Conservation (phyloP, 2,797 vertebrate species). For the Oryzias dopingdopingensis region DNA sequence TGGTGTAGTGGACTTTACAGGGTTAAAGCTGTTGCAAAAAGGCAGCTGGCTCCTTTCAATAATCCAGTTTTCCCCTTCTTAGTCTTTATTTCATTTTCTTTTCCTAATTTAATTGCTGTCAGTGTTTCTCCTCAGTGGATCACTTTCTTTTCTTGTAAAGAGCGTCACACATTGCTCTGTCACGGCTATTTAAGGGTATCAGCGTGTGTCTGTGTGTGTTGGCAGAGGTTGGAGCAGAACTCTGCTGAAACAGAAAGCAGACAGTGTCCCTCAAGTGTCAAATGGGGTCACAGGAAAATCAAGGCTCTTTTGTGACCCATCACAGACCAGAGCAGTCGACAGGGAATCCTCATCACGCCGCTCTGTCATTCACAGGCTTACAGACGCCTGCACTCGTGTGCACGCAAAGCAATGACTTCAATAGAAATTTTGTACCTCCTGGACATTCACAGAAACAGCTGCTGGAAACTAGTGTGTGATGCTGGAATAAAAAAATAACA, state of each 20-base stretch:
- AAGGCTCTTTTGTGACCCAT: constrained; percentile 72
- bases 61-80: constrained; percentile 30
- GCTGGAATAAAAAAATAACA: constrained; percentile 35
- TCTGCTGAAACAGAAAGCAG: constrained; percentile 74
- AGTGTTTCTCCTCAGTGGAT: constrained; percentile 12
- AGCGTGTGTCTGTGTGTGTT: constrained; percentile 27
- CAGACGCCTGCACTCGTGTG: constrained; percentile 9
- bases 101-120: constrained; percentile 1
- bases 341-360: constrained; percentile 61
- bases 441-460: constrained; percentile 42
- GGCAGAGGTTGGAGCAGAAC: constrained; percentile 43
- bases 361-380: constrained; percentile 67
- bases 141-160: constrained; percentile 20
- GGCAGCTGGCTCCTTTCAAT: constrained; percentile 62
- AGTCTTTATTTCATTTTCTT: constrained; percentile 26
- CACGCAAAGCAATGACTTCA: constrained; percentile 15
- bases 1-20: constrained; percentile 44
- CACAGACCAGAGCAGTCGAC: constrained; percentile 52
- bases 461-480: constrained; percentile 37
- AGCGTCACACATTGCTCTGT: constrained; percentile 30
- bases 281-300: constrained; percentile 61
- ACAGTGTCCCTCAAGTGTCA: constrained; percentile 64
- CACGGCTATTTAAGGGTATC: constrained; percentile 54
- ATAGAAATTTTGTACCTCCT: constrained; percentile 13
- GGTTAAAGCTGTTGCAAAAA: constrained; percentile 54